These are phyloP conservation scores for Sebastes kiyomatsui DNA, from an alignment of 2,797 vertebrate species.

Conservation along the genomic window DNA sequence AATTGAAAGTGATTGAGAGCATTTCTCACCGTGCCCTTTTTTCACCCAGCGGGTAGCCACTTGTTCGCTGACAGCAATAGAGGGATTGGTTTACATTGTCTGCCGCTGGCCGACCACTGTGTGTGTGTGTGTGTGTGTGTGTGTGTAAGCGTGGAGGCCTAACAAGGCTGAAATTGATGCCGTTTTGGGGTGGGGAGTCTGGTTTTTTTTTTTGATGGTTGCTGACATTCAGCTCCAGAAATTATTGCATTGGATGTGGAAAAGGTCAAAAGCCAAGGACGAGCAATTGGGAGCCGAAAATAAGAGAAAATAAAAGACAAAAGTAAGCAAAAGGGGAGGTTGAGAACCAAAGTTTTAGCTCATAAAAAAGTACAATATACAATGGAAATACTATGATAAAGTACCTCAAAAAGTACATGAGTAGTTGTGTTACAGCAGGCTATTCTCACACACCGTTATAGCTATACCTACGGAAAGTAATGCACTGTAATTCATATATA, in stretches of 20 bases:
- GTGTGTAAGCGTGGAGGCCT: constrained; percentile 35
- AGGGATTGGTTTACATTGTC: constrained; percentile 82
- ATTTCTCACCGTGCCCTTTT: constrained; percentile 82
- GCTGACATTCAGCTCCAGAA: constrained; percentile 70
- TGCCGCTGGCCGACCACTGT: constrained; percentile 48
- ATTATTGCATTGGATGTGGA: constrained; percentile 52
- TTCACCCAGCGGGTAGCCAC: constrained; percentile 83
- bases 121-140: constrained; percentile 26
- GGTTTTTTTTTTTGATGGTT: constrained; percentile 42
- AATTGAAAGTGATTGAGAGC: constrained; percentile 82
- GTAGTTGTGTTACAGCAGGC: background rate
- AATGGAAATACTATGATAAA: background rate
- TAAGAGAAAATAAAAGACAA: background rate
- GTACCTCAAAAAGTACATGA: background rate
- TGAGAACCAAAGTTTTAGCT: background rate
- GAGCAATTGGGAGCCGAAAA: background rate
- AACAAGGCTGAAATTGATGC: constrained; percentile 76
- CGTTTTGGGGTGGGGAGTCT: constrained; percentile 49
- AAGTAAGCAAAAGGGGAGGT: background rate
- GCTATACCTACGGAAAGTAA: accelerated
- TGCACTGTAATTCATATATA: too few species aligned
- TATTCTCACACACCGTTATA: too few species aligned
- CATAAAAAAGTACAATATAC: background rate
- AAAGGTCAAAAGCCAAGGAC: constrained; percentile 66
- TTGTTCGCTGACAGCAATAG: constrained; percentile 83